Base-by-base conservation (phyloP, 2,113 vertebrate species). In the Typhlomys cinereus region DNA sequence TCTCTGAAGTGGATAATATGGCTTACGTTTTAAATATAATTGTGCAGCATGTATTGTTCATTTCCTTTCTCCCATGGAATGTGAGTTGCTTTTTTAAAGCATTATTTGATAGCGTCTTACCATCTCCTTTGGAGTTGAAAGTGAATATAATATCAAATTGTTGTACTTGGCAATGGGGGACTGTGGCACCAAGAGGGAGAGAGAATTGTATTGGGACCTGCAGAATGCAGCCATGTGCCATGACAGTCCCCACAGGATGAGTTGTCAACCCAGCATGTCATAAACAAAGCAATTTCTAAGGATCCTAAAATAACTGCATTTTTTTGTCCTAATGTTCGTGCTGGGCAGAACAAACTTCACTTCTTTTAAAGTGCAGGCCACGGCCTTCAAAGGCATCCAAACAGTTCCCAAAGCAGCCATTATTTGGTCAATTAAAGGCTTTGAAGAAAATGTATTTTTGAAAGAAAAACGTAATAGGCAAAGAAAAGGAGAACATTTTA, bases 21-120 rank as follows among this genome's bases (percentile, higher is more conserved):
- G 48, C 71, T 95, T 81, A 91, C 84, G 76, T 69, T 89, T 79
- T 57, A 76, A 85, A 89, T 91, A 73, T 71, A 95, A 95, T 93
- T 80, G 90, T 81, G 54, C 79, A 81, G 88, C 75, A 82, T 89
- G 46, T 61, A 71, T 92, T n/a, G n/a, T n/a, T 95, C 52, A 74
- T 87, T 92, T 91, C 57, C 44, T 95, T 87, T 94, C 71, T 95
- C 85, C n/a, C 39, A 87, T 57, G 82, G 36, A 92, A 93, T 46
- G 87, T 50, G 73, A 94, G 85, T 82, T 95, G 59, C 84, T 93
- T 94, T 95, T 89, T 36, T 18, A 7, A 50, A 94, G 81, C 84
- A 89, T 87, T 87, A 48, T 91, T 91, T 88, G 81, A 75, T 85
- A 89, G 50, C 57, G 92, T 94, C 89, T 94, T 87, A 52, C 69